These are phyloP conservation scores for Amphipoea lucens DNA, from an alignment of 2,888 invertebrate genomes.

Conservation along the genomic window DNA sequence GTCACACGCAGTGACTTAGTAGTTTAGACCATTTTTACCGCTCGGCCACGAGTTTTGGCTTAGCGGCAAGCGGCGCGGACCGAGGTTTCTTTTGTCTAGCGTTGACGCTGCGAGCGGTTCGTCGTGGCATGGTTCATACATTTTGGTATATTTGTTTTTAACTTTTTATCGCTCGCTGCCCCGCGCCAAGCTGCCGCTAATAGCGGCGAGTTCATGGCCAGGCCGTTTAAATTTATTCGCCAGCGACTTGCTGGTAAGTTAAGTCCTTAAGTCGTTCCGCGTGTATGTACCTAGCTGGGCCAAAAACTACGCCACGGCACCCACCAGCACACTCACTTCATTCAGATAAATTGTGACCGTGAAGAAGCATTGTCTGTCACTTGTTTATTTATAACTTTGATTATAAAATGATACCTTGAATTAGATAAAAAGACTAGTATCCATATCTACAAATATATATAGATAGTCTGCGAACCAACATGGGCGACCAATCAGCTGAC, in stretches of 20 bases:
- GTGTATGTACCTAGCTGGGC: neutral
- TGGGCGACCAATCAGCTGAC: slow-evolving; percentile 87
- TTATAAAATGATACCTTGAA: neutral
- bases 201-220: too few species aligned
- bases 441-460: slow-evolving; percentile 1
- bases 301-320: neutral
- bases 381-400: neutral
- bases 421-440: slow-evolving; percentile 23
- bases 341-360: neutral
- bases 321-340: neutral
- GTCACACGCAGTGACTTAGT: too few species aligned
- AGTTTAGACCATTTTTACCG: too few species aligned
- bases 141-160: too few species aligned
- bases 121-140: too few species aligned
- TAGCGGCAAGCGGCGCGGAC: too few species aligned
- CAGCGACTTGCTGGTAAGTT: neutral
- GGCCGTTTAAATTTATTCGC: too few species aligned
- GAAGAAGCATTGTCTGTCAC: neutral
- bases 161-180: too few species aligned
- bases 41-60: too few species aligned
- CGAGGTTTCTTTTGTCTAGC: too few species aligned
- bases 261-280: neutral
- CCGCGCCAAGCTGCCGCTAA: too few species aligned
- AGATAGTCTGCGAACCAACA: slow-evolving; percentile 61
- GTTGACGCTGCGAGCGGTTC: too few species aligned